Percentiles rank a stretch among this genome's conserved stretches.
Conservation (phyloP, 1,140 invertebrate species). For the Drosophila burlai region DNA sequence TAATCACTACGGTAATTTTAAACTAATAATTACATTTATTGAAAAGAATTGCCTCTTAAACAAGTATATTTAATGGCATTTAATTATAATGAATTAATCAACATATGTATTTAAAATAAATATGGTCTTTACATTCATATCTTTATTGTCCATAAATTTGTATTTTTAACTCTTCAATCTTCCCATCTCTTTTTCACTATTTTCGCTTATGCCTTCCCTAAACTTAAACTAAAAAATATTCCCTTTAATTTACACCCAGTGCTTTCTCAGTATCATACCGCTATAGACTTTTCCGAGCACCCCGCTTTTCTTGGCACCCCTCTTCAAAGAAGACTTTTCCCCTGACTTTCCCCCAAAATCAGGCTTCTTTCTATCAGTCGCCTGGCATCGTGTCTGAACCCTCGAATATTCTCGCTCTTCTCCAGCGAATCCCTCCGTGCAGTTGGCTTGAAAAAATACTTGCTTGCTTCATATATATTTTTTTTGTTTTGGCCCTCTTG, state of each 20-base stretch:
- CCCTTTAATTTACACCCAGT: slow-evolving; percentile 2
- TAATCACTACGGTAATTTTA: too few relatives aligned
- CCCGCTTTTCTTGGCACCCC: not conserved
- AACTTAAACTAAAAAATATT: not conserved
- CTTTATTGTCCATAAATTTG: too few relatives aligned
- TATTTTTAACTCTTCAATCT: too few relatives aligned
- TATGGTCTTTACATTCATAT: too few relatives aligned
- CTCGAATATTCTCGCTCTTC: not conserved
- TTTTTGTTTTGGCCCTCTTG: slow-evolving; percentile 43
- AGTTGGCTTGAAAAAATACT: slow-evolving; percentile 45
- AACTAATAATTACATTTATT: too few relatives aligned
- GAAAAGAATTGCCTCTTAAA: too few relatives aligned
- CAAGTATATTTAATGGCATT: too few relatives aligned
- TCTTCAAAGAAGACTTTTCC: not conserved
- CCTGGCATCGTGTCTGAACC: slow-evolving; percentile 53
- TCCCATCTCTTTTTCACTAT: too few relatives aligned
- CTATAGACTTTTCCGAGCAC: not conserved
- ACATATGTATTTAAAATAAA: too few relatives aligned
- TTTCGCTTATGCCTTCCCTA: too few relatives aligned
- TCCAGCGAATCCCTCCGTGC: slow-evolving; percentile 40
- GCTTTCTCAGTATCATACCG: not conserved
- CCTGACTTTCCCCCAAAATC: not conserved
- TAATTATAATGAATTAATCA: too few relatives aligned
- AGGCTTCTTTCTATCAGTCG: slow-evolving; percentile 37
- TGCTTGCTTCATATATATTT: slow-evolving; percentile 21